Percentiles rank a stretch among this genome's conserved stretches.
Evolutionary conservation across 2,797 vertebrate genomes (phyloP).

Genomic region (Urocyon cinereoargenteus): DNA sequence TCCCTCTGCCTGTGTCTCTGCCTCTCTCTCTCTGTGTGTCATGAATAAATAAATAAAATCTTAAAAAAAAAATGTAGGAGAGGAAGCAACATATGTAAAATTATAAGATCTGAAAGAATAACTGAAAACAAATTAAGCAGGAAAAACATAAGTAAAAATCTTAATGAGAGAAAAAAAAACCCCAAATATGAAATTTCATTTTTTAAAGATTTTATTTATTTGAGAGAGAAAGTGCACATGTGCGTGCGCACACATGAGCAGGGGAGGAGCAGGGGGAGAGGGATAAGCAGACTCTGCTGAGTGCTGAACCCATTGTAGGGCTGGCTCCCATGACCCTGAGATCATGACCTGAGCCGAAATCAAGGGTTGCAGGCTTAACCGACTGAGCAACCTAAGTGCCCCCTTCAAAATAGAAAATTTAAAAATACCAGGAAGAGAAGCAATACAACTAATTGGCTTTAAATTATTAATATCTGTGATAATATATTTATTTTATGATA

Average conservation of each 20-base stretch:
- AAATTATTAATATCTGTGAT: slow-evolving; percentile 3
- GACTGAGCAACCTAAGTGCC: background rate
- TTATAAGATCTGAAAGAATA: slow-evolving; percentile 41
- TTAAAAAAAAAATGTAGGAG: background rate
- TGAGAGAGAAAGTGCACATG: background rate
- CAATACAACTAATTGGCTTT: background rate
- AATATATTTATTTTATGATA: slow-evolving; percentile 36
- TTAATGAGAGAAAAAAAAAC: background rate
- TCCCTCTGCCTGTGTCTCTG: too few species aligned
- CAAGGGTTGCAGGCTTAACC: background rate
- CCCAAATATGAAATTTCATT: background rate
- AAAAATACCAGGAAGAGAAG: slow-evolving; percentile 14
- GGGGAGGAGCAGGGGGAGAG: background rate
- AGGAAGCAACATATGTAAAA: slow-evolving; percentile 2
- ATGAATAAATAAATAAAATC: too few species aligned
- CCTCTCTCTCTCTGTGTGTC: too few species aligned
- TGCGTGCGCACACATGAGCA: background rate
- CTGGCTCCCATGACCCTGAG: background rate
- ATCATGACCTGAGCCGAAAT: background rate
- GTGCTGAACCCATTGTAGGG: background rate
- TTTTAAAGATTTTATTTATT: background rate
- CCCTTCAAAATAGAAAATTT: background rate
- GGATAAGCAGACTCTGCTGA: background rate
- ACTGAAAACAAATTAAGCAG: slow-evolving; percentile 33
- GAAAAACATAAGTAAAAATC: slow-evolving; percentile 35